Base-by-base conservation (phyloP, 2,113 vertebrate genomes). In the Callopanchax toddi region DNA sequence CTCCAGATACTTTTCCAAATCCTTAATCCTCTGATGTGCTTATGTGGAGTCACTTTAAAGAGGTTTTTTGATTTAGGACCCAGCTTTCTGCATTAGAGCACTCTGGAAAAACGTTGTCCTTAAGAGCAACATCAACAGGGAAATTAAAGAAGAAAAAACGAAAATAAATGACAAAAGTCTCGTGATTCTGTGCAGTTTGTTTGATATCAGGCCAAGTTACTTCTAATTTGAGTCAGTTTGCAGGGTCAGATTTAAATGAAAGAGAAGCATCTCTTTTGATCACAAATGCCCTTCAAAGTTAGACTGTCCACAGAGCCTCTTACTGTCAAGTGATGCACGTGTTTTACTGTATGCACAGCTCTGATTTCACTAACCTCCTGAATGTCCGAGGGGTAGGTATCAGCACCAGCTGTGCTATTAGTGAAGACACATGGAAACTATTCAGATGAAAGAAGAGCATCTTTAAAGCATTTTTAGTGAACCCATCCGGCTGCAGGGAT, bases 131-230 rank as follows among this genome's bases (percentile, higher is more conserved):
- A 56, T 21, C 3, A 20, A 54, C 4, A 49, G 49, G 0, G 34
- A 5, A 32, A 32, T 4, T 32, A 21, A 36, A 43, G 11, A 45
- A 72, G n/a, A 61, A 60, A 20, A 36, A 17, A 44, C 12, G 21
- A 1, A 66, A 48, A 54, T 49, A 60, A 44, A 57, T 79, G 62
- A 40, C 81, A 64, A 54, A 75, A 52, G 60, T 26, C 26, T n/a
- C 26, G 6, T 69, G 58, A 76, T 84, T 76, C 78, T 44, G 22
- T 75, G 68, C 72, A 67, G 36, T 61, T 56, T 63, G 67, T 73
- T 80, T 82, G 60, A 74, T 74, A 57, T 76, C 60, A 60, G 55
- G 71, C 81, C 81, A 84, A 71, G 66, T 62, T 48, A 68, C 62
- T 53, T 61, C 76, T 79, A 26, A 75, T 78, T 80, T 71, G 53